Conservation (phyloP, 2,113 vertebrate species). For the Romanogobio albipinnatus region DNA sequence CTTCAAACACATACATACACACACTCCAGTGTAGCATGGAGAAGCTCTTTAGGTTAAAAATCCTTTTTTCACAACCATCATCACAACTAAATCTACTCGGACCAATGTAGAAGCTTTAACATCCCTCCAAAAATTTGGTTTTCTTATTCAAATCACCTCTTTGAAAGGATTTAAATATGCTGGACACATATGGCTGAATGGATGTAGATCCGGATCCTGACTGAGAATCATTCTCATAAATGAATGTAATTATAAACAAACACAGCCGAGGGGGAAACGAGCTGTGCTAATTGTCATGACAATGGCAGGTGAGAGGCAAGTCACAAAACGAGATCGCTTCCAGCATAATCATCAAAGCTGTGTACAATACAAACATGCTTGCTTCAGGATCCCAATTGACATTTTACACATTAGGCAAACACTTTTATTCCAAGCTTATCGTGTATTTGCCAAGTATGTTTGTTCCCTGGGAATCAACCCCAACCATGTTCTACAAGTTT, state of each 20-base stretch:
- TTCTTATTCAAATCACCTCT: not conserved
- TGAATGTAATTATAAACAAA: not conserved
- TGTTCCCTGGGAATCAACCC: not conserved
- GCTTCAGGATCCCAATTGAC: not conserved
- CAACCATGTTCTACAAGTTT: not conserved
- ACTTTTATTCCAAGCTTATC: not conserved
- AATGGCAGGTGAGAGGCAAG: not conserved
- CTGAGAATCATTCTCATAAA: not conserved
- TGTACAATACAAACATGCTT: not conserved
- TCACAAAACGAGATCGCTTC: not conserved
- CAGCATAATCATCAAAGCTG: not conserved
- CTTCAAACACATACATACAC: slow-evolving; percentile 19
- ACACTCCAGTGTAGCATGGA: not conserved
- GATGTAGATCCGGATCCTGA: not conserved
- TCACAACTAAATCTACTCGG: not conserved
- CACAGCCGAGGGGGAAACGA: not conserved
- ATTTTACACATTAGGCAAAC: not conserved
- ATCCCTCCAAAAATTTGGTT: not conserved
- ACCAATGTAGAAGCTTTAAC: not conserved
- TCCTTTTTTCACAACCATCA: not conserved
- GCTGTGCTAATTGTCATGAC: not conserved
- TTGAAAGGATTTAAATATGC: not conserved
- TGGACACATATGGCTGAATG: not conserved
- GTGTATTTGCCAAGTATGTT: not conserved
- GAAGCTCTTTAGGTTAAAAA: not conserved